A percentile compares a stretch with the other conserved stretches of the same genome.
Evolutionary conservation across 2,113 vertebrate genomes (phyloP).

Genomic region (Sus scrofa): T2T-Sscrofa CM000820.6:41485001-41485500

Average conservation of each 20-base stretch:
- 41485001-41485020: too few relatives aligned
- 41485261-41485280: background rate
- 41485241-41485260: background rate
- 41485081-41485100: background rate
- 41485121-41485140: background rate
- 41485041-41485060: background rate
- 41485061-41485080: background rate
- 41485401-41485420: background rate
- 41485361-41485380: background rate
- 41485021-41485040: rapidly evolving
- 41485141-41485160: background rate
- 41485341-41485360: background rate
- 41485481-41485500: slow-evolving; percentile 57
- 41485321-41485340: background rate
- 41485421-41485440: background rate
- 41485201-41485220: rapidly evolving
- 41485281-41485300: background rate
- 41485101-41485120: background rate
- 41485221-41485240: background rate
- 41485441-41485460: background rate
- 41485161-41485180: background rate
- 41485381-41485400: background rate
- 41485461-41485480: background rate
- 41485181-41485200: background rate
- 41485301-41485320: background rate